These are phyloP conservation scores for Cerastoderma edule DNA, from an alignment of 2,888 invertebrate species.

Conservation along the genomic window DNA sequence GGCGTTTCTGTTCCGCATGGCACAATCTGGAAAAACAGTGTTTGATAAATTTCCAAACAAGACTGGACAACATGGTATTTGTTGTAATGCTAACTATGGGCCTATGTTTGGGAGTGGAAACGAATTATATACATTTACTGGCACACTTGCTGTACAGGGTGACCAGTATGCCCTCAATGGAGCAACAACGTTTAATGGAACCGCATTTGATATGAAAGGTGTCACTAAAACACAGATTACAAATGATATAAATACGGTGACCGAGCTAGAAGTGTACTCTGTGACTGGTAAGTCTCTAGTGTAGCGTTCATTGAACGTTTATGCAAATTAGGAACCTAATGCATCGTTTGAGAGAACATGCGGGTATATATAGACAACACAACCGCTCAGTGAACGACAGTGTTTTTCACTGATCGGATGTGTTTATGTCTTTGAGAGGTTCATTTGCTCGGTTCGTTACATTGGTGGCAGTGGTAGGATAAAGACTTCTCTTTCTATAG, in stretches of 20 bases:
- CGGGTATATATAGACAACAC: too few species aligned
- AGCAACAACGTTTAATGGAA: slow-evolving; percentile 11
- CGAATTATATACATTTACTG: slow-evolving; percentile 44
- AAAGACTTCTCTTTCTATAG: too few species aligned
- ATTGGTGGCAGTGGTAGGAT: too few species aligned
- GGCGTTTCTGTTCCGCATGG: slow-evolving; percentile 62
- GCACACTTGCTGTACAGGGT: slow-evolving; percentile 12
- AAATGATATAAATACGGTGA: slow-evolving; percentile 49
- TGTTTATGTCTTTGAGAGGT: too few species aligned
- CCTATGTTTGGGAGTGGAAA: slow-evolving; percentile 54
- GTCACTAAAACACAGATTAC: slow-evolving; percentile 19
- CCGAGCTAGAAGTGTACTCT: slow-evolving; percentile 61
- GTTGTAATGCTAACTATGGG: slow-evolving; percentile 23
- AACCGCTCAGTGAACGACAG: too few species aligned
- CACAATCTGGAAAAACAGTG: slow-evolving; percentile 33
- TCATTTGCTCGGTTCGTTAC: too few species aligned
- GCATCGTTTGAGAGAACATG: too few species aligned
- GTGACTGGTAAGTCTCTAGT: slow-evolving; percentile 57
- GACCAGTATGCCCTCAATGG: slow-evolving; percentile 40
- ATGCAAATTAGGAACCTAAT: too few species aligned
- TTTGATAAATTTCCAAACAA: slow-evolving; percentile 44
- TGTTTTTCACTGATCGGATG: too few species aligned
- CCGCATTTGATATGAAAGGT: slow-evolving; percentile 29
- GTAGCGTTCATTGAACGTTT: too few species aligned
- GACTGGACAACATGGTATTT: slow-evolving; percentile 24